Conservation (phyloP, 2,797 vertebrate species). For the Channa striata region DNA sequence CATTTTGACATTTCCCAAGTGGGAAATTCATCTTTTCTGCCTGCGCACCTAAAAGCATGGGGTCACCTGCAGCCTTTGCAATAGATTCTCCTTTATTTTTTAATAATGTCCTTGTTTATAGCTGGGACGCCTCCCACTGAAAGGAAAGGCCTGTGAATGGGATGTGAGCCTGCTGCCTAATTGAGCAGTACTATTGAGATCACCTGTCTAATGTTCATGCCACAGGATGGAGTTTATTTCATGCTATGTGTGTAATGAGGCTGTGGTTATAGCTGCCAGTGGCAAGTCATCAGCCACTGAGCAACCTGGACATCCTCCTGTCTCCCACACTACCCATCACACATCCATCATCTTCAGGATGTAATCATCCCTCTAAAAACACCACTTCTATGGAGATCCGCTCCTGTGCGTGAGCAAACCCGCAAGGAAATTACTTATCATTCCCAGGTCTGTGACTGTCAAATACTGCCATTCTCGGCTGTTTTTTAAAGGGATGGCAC, state of each 20-base stretch:
- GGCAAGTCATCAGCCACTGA: conserved; percentile 69
- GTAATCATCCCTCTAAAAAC: conserved; percentile 81
- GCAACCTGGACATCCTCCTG: conserved; percentile 70
- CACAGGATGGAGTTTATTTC: conserved; percentile 73
- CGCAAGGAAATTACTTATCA: conserved; percentile 81
- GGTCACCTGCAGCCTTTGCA: conserved; percentile 16
- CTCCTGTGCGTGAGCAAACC: conserved; percentile 70
- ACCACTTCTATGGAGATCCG: conserved; percentile 70
- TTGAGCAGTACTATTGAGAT: conserved; percentile 74
- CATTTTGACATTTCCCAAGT: conserved; percentile 54
- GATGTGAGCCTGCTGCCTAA: conserved; percentile 66
- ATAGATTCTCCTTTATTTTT: conserved; percentile 34
- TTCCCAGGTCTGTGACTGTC: conserved; percentile 77
- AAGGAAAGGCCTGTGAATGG: conserved; percentile 44
- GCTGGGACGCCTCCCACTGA: conserved; percentile 31
- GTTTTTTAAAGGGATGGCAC: conserved; percentile 64
- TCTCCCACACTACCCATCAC: conserved; percentile 65
- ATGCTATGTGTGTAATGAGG: conserved; percentile 81
- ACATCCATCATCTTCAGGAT: conserved; percentile 84
- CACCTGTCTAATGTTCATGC: conserved; percentile 65
- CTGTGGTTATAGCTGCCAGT: conserved; percentile 71
- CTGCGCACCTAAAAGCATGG: conserved; percentile 5
- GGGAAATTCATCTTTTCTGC: conserved; percentile 38
- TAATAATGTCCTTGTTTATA: conserved; percentile 40
- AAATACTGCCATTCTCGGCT: conserved; percentile 49